These are phyloP conservation scores for Balaeniceps rex DNA, from an alignment of 2,113 vertebrate species.

Conservation along the genomic window DNA sequence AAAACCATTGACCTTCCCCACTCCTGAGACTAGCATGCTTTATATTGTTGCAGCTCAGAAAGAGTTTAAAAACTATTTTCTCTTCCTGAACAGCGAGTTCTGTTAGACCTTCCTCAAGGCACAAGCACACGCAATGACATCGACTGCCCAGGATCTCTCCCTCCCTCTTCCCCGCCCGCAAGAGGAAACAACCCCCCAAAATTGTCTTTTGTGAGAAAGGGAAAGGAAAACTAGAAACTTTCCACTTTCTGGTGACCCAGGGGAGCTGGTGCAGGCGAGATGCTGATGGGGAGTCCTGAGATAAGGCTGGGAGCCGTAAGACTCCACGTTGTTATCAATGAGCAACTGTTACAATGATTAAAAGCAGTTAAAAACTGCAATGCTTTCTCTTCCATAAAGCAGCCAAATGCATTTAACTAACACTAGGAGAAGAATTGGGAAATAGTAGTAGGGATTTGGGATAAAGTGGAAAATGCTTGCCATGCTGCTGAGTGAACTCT, in stretches of 20 bases:
- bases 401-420: not conserved
- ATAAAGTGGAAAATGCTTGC: not conserved
- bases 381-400: not conserved
- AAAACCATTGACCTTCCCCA: not conserved
- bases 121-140: not conserved
- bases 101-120: not conserved
- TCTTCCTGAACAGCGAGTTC: not conserved
- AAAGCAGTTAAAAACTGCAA: not conserved
- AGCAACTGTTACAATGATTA: not conserved
- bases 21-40: not conserved
- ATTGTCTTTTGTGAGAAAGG: not conserved
- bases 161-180: fast-evolving
- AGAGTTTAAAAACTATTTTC: not conserved
- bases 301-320: not conserved
- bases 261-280: not conserved
- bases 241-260: not conserved
- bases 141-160: not conserved
- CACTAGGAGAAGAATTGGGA: not conserved
- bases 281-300: not conserved
- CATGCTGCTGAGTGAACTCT: not conserved
- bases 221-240: not conserved
- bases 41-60: not conserved
- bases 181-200: not conserved
- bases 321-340: not conserved
- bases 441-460: not conserved